Base-by-base conservation (phyloP, 2,113 vertebrate species). In the Tretioscincus oriximinensis region DNA sequence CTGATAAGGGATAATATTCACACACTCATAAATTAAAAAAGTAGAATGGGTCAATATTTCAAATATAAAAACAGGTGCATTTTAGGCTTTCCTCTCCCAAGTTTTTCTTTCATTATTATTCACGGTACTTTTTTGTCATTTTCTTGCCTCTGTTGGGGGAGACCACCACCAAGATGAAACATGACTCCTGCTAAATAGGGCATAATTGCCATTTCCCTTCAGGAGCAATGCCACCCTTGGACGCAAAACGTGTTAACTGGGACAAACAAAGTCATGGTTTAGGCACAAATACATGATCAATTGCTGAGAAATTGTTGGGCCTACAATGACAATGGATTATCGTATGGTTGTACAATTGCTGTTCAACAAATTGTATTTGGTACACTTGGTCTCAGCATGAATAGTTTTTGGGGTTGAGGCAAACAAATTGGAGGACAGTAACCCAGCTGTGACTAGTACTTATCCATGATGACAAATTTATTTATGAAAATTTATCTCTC, bases 1-100 rank as follows among this genome's bases (percentile, higher is more conserved):
- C 89, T 92, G 92, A 95, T 95, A 95, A 95, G 94, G 81, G 80
- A 91, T 94, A 91, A 91, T 92, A 94, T 94, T 95, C 95, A 95
- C 91, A 94, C 81, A 93, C 91, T 84, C 89, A 89, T 95, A 95
- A 95, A 95, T 94, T 91, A 90, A 87, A 94, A 88, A 89, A 88
- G 87, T 93, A 93, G 88, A 85, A 77, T 89, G 80, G 49, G 82
- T 93, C 84, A 84, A 83, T 88, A 58, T 58, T 58, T 58, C 54
- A 90, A 92, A 86, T 81, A 80, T 76, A 93, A 87, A 73, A 95
- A 94, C 94, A 95, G 94, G 93, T 96, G 94, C 89, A 86, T 85
- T 90, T 81, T 81, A 80, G 83, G 78, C 64, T 65, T 10, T 2
- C 64, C 64, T 71, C 58, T 64, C 82, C 91, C 86, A 87, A 81